Base-by-base conservation (phyloP, 2,888 invertebrate species). In the Chaitophorus viminalis region DNA sequence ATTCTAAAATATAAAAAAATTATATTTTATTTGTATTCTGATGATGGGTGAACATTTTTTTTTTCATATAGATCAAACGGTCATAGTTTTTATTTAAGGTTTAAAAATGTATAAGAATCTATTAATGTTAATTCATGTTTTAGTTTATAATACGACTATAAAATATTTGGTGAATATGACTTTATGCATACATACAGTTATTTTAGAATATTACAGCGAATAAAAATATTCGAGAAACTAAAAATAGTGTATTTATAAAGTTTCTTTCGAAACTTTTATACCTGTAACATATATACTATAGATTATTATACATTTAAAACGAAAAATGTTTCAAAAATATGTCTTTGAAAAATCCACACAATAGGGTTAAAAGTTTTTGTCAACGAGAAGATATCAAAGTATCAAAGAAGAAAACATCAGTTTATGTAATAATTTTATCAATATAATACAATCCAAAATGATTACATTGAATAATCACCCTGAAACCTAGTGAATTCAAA, bases 301-400 rank as follows among this genome's bases (percentile, higher is more conserved):
- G 8, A 18, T n/a, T n/a, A n/a, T n/a, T n/a, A 54, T 54, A 60
- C 18, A 36, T 82, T 82, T 82, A n/a, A 36, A 6, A 82, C 21
- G 29, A 31, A 75, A 83, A 75, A 29, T 29, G 21, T 74, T 82
- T 72, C 54, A 54, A 60, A 36, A 82, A 82, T 83, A 75, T 75
- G 36, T 75, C 36, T 75, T 72, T 82, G 60, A 21, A 83, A 60
- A 60, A n/a, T 36, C 60, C 36, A 76, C 74, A 75, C 54, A 75
- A 60, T 75, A 75, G 60, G 29, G 75, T 83, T 70, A 74, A 60
- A 75, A 75, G 83, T 74, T 83, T 74, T 83, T 83, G 25, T 36
- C 72, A 21, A 72, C 82, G n/a, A 72, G 33, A 60, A 36, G 18
- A 79, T 36, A 79, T 79, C 81, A 25, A 68, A 29, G 39, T 36